Evolutionary conservation across 2,888 invertebrate species (phyloP), one percentile per base, ranked within the genome.

Genomic region (Tachina fera): DNA sequence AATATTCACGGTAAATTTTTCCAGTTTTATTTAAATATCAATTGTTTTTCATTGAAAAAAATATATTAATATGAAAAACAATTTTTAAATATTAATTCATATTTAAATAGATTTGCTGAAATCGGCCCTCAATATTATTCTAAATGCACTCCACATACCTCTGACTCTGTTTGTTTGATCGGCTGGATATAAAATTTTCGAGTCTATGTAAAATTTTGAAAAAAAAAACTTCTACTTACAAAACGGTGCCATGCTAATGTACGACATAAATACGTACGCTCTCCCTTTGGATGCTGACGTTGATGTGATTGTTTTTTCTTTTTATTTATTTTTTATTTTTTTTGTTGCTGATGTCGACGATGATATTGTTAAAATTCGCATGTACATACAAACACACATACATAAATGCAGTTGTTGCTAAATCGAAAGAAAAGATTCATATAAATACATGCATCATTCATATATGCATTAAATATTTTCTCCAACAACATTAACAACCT

Each of bases 261-360:
- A n/a, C 19, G 11, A 10, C 16, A 47, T 9, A 49, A 16, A 13
- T 45, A 4, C 11, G 31, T 67, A 31, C 14, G 39, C 51, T 45
- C 70, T 77, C 53, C 83, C 70, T 76, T 86, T 78, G 60, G 45
- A 19, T 16, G 39, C 76, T 81, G 82, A 82, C 78, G 70, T 75
- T 82, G 85, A 79, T 75, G 82, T 43, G 84, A 84, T 79, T 63
- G 51, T 76, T 76, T 68, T 72, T 67, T 51, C 56, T 31, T 31
- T 31, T n/a, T n/a, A n/a, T n/a, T n/a, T n/a, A n/a, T n/a, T n/a
- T 31, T 31, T 31, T 31, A 31, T 31, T 31, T 31, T 31, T 31
- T 5, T 31, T 31, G 6, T 6, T 31, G 31, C 47, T 60, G n/a
- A 58, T 65, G 43, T 74, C 51, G 56, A 41, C 22, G 49, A 68